Percentiles rank a stretch among this genome's conserved stretches.
These are phyloP conservation scores for Sebastes steindachneri DNA, from an alignment of 2,797 vertebrate species.

Conservation along the genomic window DNA sequence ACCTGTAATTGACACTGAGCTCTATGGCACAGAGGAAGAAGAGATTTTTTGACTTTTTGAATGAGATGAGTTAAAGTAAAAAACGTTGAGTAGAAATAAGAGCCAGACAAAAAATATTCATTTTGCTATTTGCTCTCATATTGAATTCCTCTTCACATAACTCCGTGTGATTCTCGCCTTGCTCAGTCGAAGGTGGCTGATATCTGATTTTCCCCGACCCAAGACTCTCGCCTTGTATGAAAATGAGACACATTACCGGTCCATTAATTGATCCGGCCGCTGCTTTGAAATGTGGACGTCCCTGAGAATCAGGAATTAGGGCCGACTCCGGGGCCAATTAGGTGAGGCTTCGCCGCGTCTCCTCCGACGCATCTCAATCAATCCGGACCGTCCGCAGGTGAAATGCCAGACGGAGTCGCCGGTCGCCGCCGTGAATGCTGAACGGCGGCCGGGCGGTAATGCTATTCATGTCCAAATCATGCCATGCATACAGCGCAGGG, in stretches of 20 bases:
- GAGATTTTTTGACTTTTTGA: too few species aligned
- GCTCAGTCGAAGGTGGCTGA: slow-evolving; percentile 48
- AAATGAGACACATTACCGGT: slow-evolving; percentile 80
- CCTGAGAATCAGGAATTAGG: slow-evolving; percentile 77
- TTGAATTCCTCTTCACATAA: slow-evolving; percentile 44
- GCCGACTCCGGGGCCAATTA: slow-evolving; percentile 79
- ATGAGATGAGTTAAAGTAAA: neutral
- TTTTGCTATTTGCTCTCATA: slow-evolving; percentile 11
- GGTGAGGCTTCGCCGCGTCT: slow-evolving; percentile 53
- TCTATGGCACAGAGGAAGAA: too few species aligned
- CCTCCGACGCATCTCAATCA: slow-evolving; percentile 78
- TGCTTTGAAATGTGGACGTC: slow-evolving; percentile 81
- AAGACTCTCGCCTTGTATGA: slow-evolving; percentile 69
- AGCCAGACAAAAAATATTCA: slow-evolving; percentile 1
- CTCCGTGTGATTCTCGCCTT: slow-evolving; percentile 19
- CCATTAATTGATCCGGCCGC: slow-evolving; percentile 81
- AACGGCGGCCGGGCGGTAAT: slow-evolving; percentile 57
- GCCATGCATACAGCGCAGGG: slow-evolving; percentile 47
- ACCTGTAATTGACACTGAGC: too few species aligned
- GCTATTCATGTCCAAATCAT: slow-evolving; percentile 60
- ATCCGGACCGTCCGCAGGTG: slow-evolving; percentile 74
- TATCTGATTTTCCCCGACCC: slow-evolving; percentile 68
- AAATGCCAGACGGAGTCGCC: slow-evolving; percentile 76
- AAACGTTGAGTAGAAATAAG: neutral
- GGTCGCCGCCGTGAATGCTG: slow-evolving; percentile 70